These are phyloP conservation scores for Pseudomyrmex sp. DNA, from an alignment of 1,140 invertebrate genomes.

Conservation along the genomic window DNA sequence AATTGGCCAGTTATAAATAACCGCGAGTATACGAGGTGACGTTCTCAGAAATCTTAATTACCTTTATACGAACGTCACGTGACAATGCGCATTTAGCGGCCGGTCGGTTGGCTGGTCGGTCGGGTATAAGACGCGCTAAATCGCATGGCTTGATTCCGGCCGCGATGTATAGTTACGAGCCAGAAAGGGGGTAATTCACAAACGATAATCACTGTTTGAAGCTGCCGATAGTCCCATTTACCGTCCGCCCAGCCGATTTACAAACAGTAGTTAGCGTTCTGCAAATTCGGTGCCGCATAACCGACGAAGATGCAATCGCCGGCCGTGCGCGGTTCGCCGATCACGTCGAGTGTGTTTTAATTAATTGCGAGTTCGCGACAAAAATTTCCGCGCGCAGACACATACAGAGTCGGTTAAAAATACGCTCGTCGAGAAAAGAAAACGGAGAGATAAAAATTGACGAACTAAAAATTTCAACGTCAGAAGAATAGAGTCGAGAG, in stretches of 20 bases:
- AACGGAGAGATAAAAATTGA: constrained; percentile 6
- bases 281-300: neutral
- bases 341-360: constrained; percentile 2
- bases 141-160: constrained; percentile 45
- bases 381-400: constrained; percentile 9
- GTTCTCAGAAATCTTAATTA: constrained; percentile 52
- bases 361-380: neutral
- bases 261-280: constrained; percentile 27
- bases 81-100: constrained; percentile 42
- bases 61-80: constrained; percentile 41
- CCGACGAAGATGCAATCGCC: constrained; percentile 2
- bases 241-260: constrained; percentile 21
- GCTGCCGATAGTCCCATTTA: constrained; percentile 51
- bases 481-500: neutral
- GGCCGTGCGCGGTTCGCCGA: neutral
- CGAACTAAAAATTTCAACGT: constrained; percentile 1
- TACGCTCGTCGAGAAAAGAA: neutral
- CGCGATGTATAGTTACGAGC: constrained; percentile 22
- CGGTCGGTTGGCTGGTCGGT: neutral
- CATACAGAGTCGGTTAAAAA: constrained; percentile 8
- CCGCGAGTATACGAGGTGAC: neutral
- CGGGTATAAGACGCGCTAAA: constrained; percentile 38
- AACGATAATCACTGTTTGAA: constrained; percentile 49
- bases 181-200: constrained; percentile 38
- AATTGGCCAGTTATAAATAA: constrained; percentile 48